Conservation (phyloP, 2,113 vertebrate species). For the Globicephala melas region DNA sequence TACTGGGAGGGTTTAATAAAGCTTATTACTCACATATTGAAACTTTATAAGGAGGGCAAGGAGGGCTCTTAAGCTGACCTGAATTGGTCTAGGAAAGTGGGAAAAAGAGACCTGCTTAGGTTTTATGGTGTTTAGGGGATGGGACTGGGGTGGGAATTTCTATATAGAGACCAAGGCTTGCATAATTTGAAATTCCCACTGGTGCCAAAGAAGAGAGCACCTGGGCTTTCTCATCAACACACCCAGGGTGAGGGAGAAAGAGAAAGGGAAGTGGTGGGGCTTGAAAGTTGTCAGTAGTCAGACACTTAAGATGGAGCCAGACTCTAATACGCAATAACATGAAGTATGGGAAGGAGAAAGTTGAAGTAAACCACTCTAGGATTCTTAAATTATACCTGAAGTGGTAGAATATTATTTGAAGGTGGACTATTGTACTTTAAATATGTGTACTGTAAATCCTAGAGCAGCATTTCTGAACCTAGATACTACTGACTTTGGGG, state of each 20-base stretch:
- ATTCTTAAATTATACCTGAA: background rate
- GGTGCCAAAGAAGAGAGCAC: background rate
- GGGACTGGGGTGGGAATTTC: background rate
- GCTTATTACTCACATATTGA: background rate
- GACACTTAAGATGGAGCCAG: background rate
- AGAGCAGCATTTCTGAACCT: background rate
- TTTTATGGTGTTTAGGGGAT: background rate
- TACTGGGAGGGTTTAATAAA: background rate
- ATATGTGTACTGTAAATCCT: background rate
- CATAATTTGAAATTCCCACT: background rate
- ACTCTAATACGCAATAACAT: background rate
- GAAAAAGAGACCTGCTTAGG: background rate
- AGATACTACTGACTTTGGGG: background rate
- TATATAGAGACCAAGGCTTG: background rate
- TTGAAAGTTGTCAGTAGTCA: background rate
- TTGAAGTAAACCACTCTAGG: background rate
- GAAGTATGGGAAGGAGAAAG: background rate
- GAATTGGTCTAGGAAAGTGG: background rate
- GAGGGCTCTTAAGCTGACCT: background rate
- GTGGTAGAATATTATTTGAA: background rate
- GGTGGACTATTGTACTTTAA: background rate
- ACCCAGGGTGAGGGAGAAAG: background rate
- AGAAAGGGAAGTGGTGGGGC: background rate
- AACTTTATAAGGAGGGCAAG: background rate
- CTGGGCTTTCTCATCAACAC: background rate